Evolutionary conservation across 2,888 invertebrate genomes (phyloP).

Genomic region (Tubulanus polymorphus): DNA sequence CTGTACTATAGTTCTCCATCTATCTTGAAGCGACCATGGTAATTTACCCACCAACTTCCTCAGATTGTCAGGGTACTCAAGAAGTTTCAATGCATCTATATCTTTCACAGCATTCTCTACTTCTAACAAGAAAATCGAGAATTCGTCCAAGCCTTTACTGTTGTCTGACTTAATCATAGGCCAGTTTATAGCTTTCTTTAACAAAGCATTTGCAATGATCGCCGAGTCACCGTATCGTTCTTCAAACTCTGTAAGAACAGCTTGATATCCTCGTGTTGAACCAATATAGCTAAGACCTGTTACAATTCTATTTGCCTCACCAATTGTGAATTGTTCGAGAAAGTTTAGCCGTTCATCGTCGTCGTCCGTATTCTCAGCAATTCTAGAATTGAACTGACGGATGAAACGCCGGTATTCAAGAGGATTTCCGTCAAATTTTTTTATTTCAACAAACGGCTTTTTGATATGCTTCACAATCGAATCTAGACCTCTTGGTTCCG

Average conservation of each 20-base stretch:
- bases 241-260: conserved; percentile 4
- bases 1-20: background rate
- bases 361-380: background rate
- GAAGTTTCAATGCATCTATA: background rate
- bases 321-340: conserved; percentile 13
- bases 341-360: conserved; percentile 7
- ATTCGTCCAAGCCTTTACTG: background rate
- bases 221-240: conserved; percentile 4
- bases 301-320: conserved; percentile 12
- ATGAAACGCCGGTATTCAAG: background rate
- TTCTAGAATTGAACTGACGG: background rate
- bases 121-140: background rate
- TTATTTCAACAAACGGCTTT: conserved; percentile 2
- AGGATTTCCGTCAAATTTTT: background rate
- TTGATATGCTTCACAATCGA: background rate
- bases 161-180: conserved; percentile 1
- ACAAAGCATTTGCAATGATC: background rate
- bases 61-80: conserved; percentile 5
- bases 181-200: conserved; percentile 3
- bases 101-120: background rate
- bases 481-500: too few species aligned
- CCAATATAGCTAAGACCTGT: background rate
- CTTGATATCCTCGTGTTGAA: background rate
- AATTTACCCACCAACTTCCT: background rate
- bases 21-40: conserved; percentile 1